A percentile compares a stretch with the other conserved stretches of the same genome.
Conservation (phyloP, 2,113 vertebrate species). For the Chelonoidis abingdonii region DNA sequence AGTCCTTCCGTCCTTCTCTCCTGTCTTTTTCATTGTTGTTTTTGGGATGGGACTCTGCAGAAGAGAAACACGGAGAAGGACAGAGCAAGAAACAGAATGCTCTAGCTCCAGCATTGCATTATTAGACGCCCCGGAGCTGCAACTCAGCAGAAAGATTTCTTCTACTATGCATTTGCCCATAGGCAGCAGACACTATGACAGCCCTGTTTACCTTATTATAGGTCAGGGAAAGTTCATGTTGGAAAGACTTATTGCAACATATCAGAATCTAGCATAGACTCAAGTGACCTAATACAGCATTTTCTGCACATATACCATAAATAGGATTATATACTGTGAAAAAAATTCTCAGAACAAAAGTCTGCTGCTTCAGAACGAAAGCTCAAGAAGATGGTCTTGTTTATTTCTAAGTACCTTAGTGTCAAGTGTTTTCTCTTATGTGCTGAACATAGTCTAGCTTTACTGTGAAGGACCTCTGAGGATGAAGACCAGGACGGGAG, state of each 20-base stretch:
- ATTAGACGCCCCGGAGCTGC: not conserved
- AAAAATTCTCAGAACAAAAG: not conserved
- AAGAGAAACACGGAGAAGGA: not conserved
- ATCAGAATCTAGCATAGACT: not conserved
- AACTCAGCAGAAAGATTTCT: constrained; percentile 31
- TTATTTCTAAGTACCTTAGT: not conserved
- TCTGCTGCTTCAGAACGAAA: not conserved
- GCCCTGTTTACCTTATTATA: constrained; percentile 1
- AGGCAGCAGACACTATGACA: not conserved
- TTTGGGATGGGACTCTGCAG: not conserved
- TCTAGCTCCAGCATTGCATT: not conserved
- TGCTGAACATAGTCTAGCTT: not conserved
- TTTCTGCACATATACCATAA: fast-evolving
- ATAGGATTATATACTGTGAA: fast-evolving
- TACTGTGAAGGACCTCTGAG: not conserved
- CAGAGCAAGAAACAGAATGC: not conserved
- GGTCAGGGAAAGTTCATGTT: constrained; percentile 26
- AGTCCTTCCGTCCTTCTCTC: not conserved
- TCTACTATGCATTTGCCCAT: constrained; percentile 24
- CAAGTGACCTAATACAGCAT: not conserved
- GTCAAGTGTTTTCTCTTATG: not conserved
- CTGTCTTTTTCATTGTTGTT: not conserved
- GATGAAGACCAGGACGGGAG: not conserved
- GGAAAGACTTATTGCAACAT: constrained; percentile 2
- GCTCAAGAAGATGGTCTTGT: not conserved